Conservation (phyloP, 2,888 invertebrate species). For the Tinea trinotella region DNA sequence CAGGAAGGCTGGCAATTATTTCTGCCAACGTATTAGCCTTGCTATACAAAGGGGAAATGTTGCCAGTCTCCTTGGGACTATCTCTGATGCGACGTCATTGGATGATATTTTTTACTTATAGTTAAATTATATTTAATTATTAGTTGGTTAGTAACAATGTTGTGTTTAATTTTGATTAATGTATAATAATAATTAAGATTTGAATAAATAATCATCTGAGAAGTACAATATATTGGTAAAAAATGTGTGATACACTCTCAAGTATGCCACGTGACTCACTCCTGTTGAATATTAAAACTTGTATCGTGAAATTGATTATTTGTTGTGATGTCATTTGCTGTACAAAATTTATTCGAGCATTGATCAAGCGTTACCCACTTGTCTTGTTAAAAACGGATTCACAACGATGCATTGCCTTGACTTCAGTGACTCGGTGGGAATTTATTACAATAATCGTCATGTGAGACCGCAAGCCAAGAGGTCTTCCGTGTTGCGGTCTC, state of each 20-base stretch:
- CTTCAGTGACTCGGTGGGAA: constrained; percentile 5
- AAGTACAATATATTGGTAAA: no score
- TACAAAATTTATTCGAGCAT: constrained; percentile 40
- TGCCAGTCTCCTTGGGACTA: no score
- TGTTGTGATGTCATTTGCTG: constrained; percentile 32
- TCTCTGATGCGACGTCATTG: no score
- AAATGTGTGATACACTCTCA: neutral
- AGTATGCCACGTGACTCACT: neutral
- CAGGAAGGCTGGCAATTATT: no score
- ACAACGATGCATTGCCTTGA: constrained; percentile 16
- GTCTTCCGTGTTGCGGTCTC: constrained; percentile 15
- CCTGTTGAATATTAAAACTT: neutral
- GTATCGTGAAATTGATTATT: constrained; percentile 32
- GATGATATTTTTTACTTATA: no score
- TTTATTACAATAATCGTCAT: constrained; percentile 13
- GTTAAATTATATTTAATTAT: no score
- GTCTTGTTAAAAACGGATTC: constrained; percentile 9
- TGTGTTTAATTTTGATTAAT: no score
- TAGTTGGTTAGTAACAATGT: no score
- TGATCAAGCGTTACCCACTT: constrained; percentile 33
- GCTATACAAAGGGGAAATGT: no score
- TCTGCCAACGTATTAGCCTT: no score
- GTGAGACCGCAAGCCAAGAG: neutral
- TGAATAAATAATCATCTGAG: no score
- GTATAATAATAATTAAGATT: no score